phyloP scores from a whole-genome alignment of 2,888 invertebrate species.

The Plebejus argus region DNA sequence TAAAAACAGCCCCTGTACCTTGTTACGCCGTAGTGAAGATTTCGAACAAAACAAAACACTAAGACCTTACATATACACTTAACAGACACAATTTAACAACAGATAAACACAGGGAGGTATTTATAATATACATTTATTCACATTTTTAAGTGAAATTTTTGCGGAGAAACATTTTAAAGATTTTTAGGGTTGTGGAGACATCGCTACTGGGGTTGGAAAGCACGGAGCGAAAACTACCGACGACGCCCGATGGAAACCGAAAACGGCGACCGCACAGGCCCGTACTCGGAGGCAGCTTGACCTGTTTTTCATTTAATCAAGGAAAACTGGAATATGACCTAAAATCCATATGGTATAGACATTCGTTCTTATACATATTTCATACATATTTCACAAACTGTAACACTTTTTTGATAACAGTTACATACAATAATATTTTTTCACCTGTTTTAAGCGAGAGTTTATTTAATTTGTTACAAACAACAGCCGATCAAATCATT shows the following conservation, averaged over 20 bases:
- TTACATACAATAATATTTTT: no score
- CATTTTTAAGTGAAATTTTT: slow-evolving; percentile 46
- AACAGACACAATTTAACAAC: slow-evolving; percentile 53
- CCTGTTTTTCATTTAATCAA: slow-evolving; percentile 26
- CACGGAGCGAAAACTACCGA: slow-evolving; percentile 72
- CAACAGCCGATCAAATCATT: no score
- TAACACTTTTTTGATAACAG: no score
- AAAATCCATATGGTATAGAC: background rate
- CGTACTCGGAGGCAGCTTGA: slow-evolving; percentile 47
- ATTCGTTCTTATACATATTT: no score
- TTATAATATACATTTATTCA: slow-evolving; percentile 58
- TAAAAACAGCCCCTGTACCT: slow-evolving; percentile 33
- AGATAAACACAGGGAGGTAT: slow-evolving; percentile 49
- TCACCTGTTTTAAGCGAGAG: no score
- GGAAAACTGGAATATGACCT: background rate
- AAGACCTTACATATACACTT: slow-evolving; percentile 63
- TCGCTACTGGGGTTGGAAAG: slow-evolving; percentile 70
- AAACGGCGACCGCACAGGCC: slow-evolving; percentile 66
- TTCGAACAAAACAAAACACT: slow-evolving; percentile 50
- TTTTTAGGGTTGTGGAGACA: slow-evolving; percentile 68
- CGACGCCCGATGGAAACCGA: slow-evolving; percentile 63
- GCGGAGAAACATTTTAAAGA: slow-evolving; percentile 63
- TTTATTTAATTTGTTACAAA: no score
- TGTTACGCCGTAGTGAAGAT: slow-evolving; percentile 14
- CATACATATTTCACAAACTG: no score